phyloP scores from a whole-genome alignment of 2,113 vertebrate species.

The Chloropsis cyanopogon region DNA sequence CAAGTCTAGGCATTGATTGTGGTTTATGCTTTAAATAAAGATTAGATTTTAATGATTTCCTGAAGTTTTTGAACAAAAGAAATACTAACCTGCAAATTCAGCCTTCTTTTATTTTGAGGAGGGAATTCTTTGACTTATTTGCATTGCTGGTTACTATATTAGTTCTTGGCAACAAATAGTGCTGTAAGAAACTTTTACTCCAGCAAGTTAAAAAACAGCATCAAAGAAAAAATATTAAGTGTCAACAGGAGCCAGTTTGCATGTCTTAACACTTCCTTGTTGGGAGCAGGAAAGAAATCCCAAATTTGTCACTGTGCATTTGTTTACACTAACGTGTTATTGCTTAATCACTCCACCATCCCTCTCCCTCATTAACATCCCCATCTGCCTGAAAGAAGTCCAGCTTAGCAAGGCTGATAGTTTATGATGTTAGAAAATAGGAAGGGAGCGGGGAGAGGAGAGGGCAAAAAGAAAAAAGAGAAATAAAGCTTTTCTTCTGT shows the following conservation, averaged over 20 bases:
- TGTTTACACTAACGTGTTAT: not conserved
- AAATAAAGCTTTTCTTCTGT: not conserved
- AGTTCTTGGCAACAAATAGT: not conserved
- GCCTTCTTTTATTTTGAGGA: not conserved
- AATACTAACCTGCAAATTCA: not conserved
- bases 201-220: not conserved
- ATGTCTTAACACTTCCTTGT: not conserved
- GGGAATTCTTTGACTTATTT: not conserved
- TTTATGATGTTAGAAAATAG: not conserved
- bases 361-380: not conserved
- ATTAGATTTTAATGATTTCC: not conserved
- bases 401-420: not conserved
- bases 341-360: not conserved
- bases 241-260: not conserved
- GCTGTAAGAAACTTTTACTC: not conserved
- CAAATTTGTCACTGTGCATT: not conserved
- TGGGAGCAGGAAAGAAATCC: not conserved
- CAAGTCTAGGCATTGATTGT: not conserved
- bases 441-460: fast-evolving
- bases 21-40: not conserved
- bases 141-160: not conserved
- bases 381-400: not conserved
- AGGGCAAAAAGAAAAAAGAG: not conserved
- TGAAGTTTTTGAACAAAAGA: not conserved
- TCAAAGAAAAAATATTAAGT: not conserved